Conservation (phyloP, 2,797 vertebrate genomes). For the Melanotaenia boesemani region DNA sequence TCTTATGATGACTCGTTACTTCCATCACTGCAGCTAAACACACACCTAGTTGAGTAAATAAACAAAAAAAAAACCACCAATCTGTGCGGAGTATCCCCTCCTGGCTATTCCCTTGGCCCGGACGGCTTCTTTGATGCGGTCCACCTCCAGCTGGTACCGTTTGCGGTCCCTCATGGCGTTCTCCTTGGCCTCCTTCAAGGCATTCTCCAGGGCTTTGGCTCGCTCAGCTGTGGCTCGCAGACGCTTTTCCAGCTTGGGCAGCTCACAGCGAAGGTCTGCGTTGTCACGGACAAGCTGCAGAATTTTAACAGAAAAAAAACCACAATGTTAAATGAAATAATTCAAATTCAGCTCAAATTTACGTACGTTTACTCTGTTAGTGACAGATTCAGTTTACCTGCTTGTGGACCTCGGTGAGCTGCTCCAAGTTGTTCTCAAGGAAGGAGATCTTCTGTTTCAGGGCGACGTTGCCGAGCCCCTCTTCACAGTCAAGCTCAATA, state of each 20-base stretch:
- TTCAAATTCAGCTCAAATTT: too few species aligned
- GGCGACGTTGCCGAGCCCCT: slow-evolving; percentile 88
- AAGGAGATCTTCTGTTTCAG: slow-evolving; percentile 97
- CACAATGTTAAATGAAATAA: too few species aligned
- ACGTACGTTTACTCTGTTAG: too few species aligned
- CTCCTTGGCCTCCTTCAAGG: slow-evolving; percentile 94
- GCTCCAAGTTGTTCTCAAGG: slow-evolving; percentile 95
- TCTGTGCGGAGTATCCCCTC: slow-evolving; percentile 93
- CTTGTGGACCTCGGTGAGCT: slow-evolving; percentile 97
- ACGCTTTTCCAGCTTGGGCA: slow-evolving; percentile 94
- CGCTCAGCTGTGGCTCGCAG: slow-evolving; percentile 91
- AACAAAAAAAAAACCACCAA: slow-evolving; percentile 79
- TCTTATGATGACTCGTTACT: too few species aligned
- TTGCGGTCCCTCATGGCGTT: slow-evolving; percentile 92
- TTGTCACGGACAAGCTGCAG: slow-evolving; percentile 89
- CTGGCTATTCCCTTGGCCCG: slow-evolving; percentile 95
- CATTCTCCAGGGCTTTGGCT: slow-evolving; percentile 91
- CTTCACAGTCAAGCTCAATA: slow-evolving; percentile 90
- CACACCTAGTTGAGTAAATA: too few species aligned
- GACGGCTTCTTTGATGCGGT: slow-evolving; percentile 96
- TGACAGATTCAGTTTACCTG: slow-evolving; percentile 66
- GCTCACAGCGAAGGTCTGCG: slow-evolving; percentile 94
- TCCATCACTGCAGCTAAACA: too few species aligned
- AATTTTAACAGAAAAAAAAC: too few species aligned
- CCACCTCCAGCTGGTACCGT: slow-evolving; percentile 94